Percentiles rank a stretch among this genome's conserved stretches.
phyloP scores from a whole-genome alignment of 2,888 invertebrate genomes.

The Pocota personata region DNA sequence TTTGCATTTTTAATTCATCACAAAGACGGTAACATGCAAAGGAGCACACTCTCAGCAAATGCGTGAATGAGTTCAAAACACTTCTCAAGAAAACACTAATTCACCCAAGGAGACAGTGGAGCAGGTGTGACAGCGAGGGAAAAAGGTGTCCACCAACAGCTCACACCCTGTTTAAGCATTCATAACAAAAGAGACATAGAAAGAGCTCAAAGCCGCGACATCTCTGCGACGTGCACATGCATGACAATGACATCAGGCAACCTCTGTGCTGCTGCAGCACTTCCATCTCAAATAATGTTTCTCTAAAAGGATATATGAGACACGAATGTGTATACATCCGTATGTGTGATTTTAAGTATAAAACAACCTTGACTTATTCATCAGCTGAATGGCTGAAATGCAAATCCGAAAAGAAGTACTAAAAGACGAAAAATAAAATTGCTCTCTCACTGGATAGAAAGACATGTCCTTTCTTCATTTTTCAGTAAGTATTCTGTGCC shows the following conservation, averaged over 20 bases:
- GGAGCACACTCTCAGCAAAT: constrained; percentile 1
- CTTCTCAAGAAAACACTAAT: constrained; percentile 19
- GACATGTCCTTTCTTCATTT: background rate
- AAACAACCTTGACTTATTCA: constrained; percentile 64
- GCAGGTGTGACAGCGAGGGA: background rate
- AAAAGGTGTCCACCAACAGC: constrained; percentile 14
- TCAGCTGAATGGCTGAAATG: constrained; percentile 41
- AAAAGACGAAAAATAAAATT: background rate
- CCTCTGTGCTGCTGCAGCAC: constrained; percentile 2
- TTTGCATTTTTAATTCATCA: constrained; percentile 13
- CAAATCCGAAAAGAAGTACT: constrained; percentile 22
- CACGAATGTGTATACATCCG: background rate
- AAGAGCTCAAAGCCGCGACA: constrained; percentile 38
- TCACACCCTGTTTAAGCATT: constrained; percentile 46
- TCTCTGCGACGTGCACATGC: constrained; percentile 57
- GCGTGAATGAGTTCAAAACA: constrained; percentile 24
- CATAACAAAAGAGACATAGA: constrained; percentile 16
- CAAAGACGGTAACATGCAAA: background rate
- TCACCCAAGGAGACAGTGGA: background rate
- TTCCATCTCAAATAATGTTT: constrained; percentile 15
- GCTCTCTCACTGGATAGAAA: background rate
- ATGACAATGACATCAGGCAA: constrained; percentile 50
- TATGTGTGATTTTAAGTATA: background rate
- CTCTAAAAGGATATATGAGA: background rate
- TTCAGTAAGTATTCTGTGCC: background rate